phyloP scores from a whole-genome alignment of 2,888 invertebrate genomes.

The Trichacis sp. region DNA sequence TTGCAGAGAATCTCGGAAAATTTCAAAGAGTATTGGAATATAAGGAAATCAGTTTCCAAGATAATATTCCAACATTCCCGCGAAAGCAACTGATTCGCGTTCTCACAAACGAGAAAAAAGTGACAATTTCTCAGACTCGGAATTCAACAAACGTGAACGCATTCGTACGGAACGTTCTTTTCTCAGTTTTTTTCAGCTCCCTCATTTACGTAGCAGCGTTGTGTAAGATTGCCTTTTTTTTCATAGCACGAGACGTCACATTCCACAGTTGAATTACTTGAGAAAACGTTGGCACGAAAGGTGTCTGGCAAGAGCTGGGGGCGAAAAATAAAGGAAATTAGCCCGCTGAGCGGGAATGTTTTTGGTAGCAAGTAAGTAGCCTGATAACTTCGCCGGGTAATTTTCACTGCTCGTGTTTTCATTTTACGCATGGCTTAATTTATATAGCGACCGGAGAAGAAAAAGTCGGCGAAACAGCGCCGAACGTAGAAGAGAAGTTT shows the following conservation, averaged over 20 bases:
- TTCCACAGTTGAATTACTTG: not conserved
- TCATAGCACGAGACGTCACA: not conserved
- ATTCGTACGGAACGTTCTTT: no score
- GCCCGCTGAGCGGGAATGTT: conserved; percentile 8
- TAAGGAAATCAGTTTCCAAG: no score
- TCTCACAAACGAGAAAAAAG: no score
- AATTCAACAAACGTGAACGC: no score
- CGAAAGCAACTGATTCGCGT: no score
- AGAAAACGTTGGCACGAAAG: not conserved
- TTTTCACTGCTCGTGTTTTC: conserved; percentile 19
- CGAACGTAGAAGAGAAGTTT: conserved; percentile 12
- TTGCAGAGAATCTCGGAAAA: no score
- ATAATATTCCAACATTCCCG: no score
- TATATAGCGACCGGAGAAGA: conserved; percentile 13
- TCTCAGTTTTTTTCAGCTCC: no score
- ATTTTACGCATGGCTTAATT: conserved; percentile 28
- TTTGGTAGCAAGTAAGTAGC: conserved; percentile 22
- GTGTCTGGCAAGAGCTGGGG: conserved; percentile 4
- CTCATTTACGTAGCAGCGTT: no score
- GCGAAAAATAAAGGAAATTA: conserved; percentile 10
- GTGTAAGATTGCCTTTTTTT: not conserved
- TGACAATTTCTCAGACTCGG: no score
- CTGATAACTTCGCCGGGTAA: conserved; percentile 23
- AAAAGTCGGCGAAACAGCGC: conserved; percentile 18
- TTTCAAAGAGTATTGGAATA: no score